Conservation (phyloP, 2,888 invertebrate genomes). For the Melieria crassipennis region DNA sequence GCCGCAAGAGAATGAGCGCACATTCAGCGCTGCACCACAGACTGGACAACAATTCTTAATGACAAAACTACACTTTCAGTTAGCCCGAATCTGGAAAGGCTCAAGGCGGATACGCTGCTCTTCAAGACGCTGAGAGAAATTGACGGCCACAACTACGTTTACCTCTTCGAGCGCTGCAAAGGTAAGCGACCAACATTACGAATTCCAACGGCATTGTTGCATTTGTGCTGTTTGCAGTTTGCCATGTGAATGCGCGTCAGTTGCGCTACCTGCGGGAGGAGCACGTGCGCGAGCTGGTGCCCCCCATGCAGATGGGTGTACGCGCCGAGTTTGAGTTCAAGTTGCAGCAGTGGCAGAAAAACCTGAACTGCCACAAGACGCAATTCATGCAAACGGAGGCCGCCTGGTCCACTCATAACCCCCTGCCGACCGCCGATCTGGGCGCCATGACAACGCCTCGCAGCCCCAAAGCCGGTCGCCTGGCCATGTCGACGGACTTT, state of each 20-base stretch:
- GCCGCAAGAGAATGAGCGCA: too few species aligned
- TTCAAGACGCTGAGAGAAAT: constrained; percentile 31
- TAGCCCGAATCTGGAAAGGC: too few species aligned
- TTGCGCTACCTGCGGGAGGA: constrained; percentile 32
- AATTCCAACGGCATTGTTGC: not conserved
- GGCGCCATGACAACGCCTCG: too few species aligned
- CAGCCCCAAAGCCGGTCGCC: too few species aligned
- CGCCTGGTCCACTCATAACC: too few species aligned
- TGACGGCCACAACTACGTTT: constrained; percentile 35
- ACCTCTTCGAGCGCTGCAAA: constrained; percentile 37
- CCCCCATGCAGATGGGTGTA: constrained; percentile 28
- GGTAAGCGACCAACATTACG: constrained; percentile 15
- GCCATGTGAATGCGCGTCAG: constrained; percentile 33
- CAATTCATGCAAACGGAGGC: too few species aligned
- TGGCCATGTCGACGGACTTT: too few species aligned
- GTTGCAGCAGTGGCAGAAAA: constrained; percentile 20
- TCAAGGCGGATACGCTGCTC: constrained; percentile 27
- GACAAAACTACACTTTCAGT: not conserved
- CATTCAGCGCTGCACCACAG: too few species aligned
- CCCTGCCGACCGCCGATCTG: too few species aligned
- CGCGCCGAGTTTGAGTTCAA: constrained; percentile 33
- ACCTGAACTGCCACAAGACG: too few species aligned
- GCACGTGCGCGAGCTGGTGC: constrained; percentile 35
- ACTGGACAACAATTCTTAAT: too few species aligned
- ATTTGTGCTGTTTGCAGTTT: constrained; percentile 18